Conservation (phyloP, 2,113 vertebrate genomes). For the Cervus canadensis region DNA sequence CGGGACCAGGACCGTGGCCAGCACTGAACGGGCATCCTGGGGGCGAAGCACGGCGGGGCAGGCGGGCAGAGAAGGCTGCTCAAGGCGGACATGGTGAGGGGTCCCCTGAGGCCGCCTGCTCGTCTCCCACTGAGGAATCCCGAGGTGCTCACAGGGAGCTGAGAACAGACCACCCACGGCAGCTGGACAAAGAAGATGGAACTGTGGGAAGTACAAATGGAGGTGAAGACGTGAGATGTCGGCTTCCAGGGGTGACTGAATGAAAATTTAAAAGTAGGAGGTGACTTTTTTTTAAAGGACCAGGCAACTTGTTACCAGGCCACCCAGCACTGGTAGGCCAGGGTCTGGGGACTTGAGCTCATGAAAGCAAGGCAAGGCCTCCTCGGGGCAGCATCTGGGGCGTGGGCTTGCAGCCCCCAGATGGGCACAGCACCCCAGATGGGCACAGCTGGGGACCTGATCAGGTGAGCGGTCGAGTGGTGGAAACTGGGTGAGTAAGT, state of each 20-base stretch:
- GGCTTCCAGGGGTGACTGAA: not conserved
- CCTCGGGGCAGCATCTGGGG: not conserved
- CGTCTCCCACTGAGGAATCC: not conserved
- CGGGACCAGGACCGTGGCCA: no score
- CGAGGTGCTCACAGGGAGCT: accelerated
- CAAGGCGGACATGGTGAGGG: accelerated
- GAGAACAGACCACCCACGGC: not conserved
- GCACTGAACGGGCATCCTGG: not conserved
- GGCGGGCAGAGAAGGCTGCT: no score
- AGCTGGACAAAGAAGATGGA: not conserved
- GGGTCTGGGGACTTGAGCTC: not conserved
- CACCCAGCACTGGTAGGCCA: not conserved
- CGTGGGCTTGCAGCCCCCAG: accelerated
- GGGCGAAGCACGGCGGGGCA: not conserved
- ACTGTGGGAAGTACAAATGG: not conserved
- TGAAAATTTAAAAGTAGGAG: not conserved
- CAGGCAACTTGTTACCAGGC: not conserved
- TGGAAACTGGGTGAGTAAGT: no score
- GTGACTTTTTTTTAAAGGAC: not conserved
- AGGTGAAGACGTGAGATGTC: accelerated
- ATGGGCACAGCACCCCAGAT: not conserved
- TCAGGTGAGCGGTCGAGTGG: accelerated
- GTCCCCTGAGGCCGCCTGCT: accelerated
- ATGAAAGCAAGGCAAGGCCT: not conserved
- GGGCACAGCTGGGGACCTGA: not conserved